Conservation (phyloP, 2,113 vertebrate species). For the Strigops habroptila region DNA sequence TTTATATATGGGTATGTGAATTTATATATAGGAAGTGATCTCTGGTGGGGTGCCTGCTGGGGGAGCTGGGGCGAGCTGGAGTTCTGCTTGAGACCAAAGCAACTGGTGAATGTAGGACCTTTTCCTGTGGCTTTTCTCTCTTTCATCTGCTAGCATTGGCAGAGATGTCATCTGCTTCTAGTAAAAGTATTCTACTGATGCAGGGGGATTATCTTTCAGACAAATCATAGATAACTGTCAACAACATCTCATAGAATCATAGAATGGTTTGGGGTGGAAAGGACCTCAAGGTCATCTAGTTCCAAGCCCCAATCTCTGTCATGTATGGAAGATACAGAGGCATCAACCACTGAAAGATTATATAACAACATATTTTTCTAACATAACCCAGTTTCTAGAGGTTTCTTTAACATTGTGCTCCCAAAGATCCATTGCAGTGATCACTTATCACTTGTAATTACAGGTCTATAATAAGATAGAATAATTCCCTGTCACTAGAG, state of each 20-base stretch:
- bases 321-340: rapidly evolving
- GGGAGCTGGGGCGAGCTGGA: not conserved
- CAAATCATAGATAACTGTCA: not conserved
- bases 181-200: not conserved
- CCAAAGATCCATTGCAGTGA: not conserved
- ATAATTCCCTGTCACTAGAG: not conserved
- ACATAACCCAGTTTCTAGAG: not conserved
- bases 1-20: not conserved
- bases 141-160: not conserved
- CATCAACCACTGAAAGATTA: too few species aligned
- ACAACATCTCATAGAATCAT: not conserved
- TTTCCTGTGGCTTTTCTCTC: not conserved
- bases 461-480: not conserved
- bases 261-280: not conserved
- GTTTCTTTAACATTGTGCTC: not conserved
- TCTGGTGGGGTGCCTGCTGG: not conserved
- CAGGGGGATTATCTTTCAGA: not conserved
- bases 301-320: not conserved
- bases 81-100: not conserved
- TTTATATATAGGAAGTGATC: not conserved
- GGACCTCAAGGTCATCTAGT: not conserved
- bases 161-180: not conserved
- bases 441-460: not conserved
- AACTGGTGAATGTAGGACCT: not conserved
- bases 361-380: not conserved